Percentiles rank a stretch among this genome's conserved stretches.
Evolutionary conservation across 2,113 vertebrate species (phyloP).

Genomic region (Oryzias celebensis): DNA sequence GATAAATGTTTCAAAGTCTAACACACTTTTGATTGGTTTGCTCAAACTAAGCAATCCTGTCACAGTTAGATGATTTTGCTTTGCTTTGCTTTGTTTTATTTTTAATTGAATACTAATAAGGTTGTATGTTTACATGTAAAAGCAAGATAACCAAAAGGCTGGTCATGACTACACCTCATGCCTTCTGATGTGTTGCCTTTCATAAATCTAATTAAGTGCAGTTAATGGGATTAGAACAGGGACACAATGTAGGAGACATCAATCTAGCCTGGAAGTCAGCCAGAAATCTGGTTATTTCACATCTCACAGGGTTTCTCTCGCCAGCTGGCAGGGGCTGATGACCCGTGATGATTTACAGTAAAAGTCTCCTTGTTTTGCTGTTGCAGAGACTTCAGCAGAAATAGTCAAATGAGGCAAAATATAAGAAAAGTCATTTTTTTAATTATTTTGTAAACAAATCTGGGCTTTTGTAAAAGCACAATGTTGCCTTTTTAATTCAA

Average conservation of each 20-base stretch:
- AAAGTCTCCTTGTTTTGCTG: constrained; percentile 55
- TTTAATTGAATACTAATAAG: neutral
- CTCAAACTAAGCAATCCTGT: neutral
- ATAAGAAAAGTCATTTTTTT: constrained; percentile 12
- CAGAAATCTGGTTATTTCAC: constrained; percentile 58
- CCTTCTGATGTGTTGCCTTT: constrained; percentile 53
- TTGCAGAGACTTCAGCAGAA: constrained; percentile 41
- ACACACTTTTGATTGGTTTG: constrained; percentile 9
- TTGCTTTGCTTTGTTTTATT: neutral
- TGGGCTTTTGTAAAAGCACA: too few species aligned
- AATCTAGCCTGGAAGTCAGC: constrained; percentile 69
- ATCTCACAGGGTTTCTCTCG: constrained; percentile 59
- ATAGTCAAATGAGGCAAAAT: constrained; percentile 15
- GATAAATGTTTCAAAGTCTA: neutral
- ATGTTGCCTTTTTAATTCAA: too few species aligned
- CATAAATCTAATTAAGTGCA: constrained; percentile 67
- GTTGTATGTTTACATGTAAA: constrained; percentile 21
- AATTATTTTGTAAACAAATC: neutral
- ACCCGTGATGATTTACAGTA: constrained; percentile 53
- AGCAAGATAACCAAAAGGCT: constrained; percentile 47
- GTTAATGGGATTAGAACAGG: constrained; percentile 70
- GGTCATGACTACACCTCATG: constrained; percentile 57
- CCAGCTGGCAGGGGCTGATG: constrained; percentile 67
- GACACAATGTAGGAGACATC: constrained; percentile 67
- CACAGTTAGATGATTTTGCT: neutral